phyloP scores from a whole-genome alignment of 2,113 vertebrate genomes.

The Microcebus griseorufus region DNA sequence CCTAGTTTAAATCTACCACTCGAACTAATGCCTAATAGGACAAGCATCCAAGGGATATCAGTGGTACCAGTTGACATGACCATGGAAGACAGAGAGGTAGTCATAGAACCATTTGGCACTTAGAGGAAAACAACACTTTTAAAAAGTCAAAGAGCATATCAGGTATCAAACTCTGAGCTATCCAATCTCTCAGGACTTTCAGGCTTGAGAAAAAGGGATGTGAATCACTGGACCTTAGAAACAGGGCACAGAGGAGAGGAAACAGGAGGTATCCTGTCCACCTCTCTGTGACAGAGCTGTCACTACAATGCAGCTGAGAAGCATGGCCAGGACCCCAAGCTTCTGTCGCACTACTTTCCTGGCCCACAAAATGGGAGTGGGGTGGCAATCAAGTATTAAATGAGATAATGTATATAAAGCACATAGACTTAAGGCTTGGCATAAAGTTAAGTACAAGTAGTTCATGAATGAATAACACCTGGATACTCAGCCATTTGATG shows the following conservation, averaged over 20 bases:
- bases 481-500: background rate
- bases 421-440: background rate
- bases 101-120: background rate
- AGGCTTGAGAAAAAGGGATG: constrained; percentile 30
- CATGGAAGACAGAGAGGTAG: background rate
- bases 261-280: constrained; percentile 65
- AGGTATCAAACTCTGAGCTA: background rate
- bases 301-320: background rate
- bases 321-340: background rate
- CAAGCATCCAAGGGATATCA: background rate
- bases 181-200: background rate
- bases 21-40: background rate
- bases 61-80: background rate
- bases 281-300: background rate
- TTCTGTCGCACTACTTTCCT: background rate
- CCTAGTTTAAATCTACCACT: background rate
- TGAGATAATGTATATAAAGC: background rate
- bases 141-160: background rate
- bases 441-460: background rate
- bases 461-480: background rate
- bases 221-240: constrained; percentile 48
- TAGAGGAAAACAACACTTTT: constrained; percentile 25
- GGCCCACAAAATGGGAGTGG: no score
- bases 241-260: constrained; percentile 7
- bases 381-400: background rate